phyloP scores from a whole-genome alignment of 2,888 invertebrate species.

The Sesia bembeciformis region DNA sequence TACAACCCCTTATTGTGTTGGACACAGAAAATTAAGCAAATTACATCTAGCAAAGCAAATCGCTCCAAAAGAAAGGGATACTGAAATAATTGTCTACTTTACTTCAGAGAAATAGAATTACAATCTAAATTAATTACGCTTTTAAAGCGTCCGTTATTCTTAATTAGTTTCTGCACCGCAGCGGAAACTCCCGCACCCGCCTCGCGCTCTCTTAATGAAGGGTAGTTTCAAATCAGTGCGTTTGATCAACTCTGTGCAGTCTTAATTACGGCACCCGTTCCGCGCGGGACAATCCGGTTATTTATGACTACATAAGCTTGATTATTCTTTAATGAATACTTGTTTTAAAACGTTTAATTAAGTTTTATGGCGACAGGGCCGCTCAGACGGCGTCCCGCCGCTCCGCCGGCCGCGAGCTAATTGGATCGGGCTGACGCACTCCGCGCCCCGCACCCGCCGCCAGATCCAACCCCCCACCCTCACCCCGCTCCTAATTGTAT shows the following conservation, averaged over 20 bases:
- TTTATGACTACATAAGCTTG: slow-evolving; percentile 76
- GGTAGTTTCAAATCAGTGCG: slow-evolving; percentile 75
- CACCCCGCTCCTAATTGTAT: slow-evolving; percentile 67
- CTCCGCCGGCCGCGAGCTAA: slow-evolving; percentile 71
- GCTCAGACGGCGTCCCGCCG: slow-evolving; percentile 64
- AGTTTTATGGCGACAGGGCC: slow-evolving; percentile 75
- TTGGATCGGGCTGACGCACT: slow-evolving; percentile 71
- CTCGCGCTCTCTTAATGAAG: slow-evolving; percentile 71
- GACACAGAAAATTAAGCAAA: slow-evolving; percentile 66
- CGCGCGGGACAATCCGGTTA: slow-evolving; percentile 74
- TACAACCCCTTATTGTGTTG: slow-evolving; percentile 30
- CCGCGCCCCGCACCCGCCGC: slow-evolving; percentile 32
- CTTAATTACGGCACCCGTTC: slow-evolving; percentile 73
- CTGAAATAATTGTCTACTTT: slow-evolving; percentile 73
- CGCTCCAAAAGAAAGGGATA: slow-evolving; percentile 69
- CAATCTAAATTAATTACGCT: slow-evolving; percentile 75
- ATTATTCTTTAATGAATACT: slow-evolving; percentile 77
- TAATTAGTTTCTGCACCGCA: slow-evolving; percentile 75
- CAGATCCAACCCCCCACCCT: slow-evolving; percentile 26
- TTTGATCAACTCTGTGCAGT: slow-evolving; percentile 75
- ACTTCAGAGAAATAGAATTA: slow-evolving; percentile 73
- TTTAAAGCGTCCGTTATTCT: slow-evolving; percentile 75
- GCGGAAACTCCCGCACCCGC: slow-evolving; percentile 57
- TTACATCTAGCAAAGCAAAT: slow-evolving; percentile 66
- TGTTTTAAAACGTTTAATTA: slow-evolving; percentile 77